These are phyloP conservation scores for Zaprionus taronus DNA, from an alignment of 1,140 invertebrate genomes.

Conservation along the genomic window DNA sequence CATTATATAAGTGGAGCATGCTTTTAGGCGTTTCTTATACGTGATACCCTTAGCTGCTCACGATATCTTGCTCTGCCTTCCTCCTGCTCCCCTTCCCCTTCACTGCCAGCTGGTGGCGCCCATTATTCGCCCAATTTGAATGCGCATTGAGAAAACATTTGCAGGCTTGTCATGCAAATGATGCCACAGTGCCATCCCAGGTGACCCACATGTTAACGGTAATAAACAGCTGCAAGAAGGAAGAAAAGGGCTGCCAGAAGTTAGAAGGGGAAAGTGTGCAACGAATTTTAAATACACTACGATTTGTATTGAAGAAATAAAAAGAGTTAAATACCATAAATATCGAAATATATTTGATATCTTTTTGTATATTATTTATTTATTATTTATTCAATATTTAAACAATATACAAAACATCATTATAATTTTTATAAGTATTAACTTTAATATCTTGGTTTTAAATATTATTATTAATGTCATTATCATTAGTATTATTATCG, in stretches of 20 bases:
- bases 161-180: conserved; percentile 59
- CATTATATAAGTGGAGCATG: conserved; percentile 57
- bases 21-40: conserved; percentile 47
- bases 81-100: background rate
- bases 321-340: background rate
- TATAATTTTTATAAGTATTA: too few species aligned
- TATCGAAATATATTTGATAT: too few species aligned
- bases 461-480: too few species aligned
- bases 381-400: too few species aligned
- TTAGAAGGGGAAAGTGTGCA: background rate
- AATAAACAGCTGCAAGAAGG: conserved; percentile 58
- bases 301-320: background rate
- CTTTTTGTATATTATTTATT: too few species aligned
- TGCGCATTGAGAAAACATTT: conserved; percentile 64
- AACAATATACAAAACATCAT: too few species aligned
- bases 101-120: background rate
- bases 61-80: background rate
- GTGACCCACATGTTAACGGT: conserved; percentile 73
- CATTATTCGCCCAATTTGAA: conserved; percentile 66
- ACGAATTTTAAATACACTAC: conserved; percentile 16
- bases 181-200: conserved; percentile 64
- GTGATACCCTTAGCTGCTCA: background rate
- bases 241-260: background rate
- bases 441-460: too few species aligned
- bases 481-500: too few species aligned